Conservation (phyloP, 2,113 vertebrate genomes). For the Trochalopteron elliotii region DNA sequence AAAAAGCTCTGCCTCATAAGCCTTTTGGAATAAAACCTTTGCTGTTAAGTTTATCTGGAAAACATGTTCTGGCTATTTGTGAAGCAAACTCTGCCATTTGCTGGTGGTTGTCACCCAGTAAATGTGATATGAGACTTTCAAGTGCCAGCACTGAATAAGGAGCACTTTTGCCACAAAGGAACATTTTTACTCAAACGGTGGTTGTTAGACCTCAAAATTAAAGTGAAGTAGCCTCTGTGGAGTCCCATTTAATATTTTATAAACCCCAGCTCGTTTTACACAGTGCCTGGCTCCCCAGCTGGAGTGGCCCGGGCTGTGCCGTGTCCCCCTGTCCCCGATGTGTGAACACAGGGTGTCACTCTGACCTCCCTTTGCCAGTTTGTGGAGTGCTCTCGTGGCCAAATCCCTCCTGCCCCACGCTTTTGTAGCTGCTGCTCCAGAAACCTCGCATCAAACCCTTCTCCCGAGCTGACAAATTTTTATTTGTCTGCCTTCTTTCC, state of each 20-base stretch:
- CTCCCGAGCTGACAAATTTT: fast-evolving
- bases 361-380: not conserved
- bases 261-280: not conserved
- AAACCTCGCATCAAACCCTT: not conserved
- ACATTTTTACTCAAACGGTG: fast-evolving
- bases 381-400: not conserved
- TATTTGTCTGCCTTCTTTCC: not conserved
- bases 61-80: fast-evolving
- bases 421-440: fast-evolving
- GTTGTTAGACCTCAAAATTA: not conserved
- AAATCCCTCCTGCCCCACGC: fast-evolving
- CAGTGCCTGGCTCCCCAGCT: not conserved
- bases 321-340: not conserved
- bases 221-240: not conserved
- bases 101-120: not conserved
- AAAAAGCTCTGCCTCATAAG: not conserved
- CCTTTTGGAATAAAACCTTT: not conserved
- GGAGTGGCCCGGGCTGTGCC: fast-evolving
- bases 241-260: not conserved
- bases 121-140: not conserved
- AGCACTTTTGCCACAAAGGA: not conserved
- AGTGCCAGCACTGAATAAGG: not conserved
- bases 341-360: fast-evolving
- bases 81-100: not conserved
- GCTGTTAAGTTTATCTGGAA: not conserved